A percentile compares a stretch with the other conserved stretches of the same genome.
Conservation (phyloP, 2,113 vertebrate genomes). For the Lathamus discolor region DNA sequence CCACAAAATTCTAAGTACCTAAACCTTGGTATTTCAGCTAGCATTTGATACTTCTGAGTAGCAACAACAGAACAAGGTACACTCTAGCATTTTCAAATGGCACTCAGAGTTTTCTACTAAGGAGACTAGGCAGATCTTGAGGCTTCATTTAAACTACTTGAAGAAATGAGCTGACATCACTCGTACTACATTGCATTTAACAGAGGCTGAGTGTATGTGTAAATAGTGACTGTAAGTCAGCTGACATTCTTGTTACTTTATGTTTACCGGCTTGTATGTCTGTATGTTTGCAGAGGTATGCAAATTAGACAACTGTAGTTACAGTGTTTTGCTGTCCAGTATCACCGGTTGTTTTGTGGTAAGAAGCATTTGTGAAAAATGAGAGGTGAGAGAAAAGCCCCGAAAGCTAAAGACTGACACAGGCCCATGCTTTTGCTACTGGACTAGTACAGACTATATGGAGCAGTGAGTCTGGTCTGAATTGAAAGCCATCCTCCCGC, state of each 20-base stretch:
- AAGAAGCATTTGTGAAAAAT: not conserved
- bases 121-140: not conserved
- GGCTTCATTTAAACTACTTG: not conserved
- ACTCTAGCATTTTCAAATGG: not conserved
- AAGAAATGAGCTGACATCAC: not conserved
- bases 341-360: not conserved
- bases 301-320: not conserved
- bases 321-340: not conserved
- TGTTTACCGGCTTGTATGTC: not conserved
- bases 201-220: not conserved
- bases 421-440: not conserved
- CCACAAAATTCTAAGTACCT: not conserved
- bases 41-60: not conserved
- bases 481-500: not conserved
- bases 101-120: not conserved
- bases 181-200: not conserved
- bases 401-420: not conserved
- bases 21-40: not conserved
- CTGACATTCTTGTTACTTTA: not conserved
- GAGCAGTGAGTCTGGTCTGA: not conserved
- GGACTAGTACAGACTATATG: not conserved
- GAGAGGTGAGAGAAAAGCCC: not conserved
- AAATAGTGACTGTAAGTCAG: slow-evolving; percentile 12
- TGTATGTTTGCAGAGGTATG: slow-evolving; percentile 6
- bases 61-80: not conserved